Conservation (phyloP, 53 echinoderm and acorn worm species). For the Henricia sp. region DNA sequence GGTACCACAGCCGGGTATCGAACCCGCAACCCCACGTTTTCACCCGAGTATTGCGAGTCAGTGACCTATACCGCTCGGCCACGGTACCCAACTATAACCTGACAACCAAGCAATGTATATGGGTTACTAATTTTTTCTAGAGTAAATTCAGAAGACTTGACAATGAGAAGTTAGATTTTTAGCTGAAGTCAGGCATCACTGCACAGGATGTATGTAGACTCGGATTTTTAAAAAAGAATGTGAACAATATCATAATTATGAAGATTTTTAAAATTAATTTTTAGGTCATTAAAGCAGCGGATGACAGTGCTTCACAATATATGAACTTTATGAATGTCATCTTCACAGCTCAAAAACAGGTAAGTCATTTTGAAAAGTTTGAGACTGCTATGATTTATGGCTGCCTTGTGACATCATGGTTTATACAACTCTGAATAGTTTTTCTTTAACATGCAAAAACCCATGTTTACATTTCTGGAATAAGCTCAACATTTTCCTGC, state of each 20-base stretch:
- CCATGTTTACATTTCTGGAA: neutral
- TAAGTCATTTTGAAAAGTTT: conserved; percentile 23
- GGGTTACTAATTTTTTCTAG: no score
- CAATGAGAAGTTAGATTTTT: no score
- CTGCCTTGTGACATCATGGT: neutral
- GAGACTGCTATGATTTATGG: neutral
- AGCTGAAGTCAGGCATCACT: no score
- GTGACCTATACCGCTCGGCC: no score
- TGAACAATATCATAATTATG: no score
- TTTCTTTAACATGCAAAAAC: neutral
- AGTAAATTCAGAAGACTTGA: neutral
- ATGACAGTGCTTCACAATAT: conserved; percentile 98
- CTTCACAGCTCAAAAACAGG: conserved; percentile 99
- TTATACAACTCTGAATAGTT: neutral
- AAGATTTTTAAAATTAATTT: neutral
- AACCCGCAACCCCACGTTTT: no score
- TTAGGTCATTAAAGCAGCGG: conserved; percentile 95
- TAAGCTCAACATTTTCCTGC: neutral
- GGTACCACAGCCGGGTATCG: no score
- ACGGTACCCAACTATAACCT: no score
- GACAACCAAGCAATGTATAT: no score
- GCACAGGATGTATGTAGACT: no score
- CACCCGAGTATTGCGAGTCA: no score
- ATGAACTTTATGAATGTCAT: conserved; percentile 99
- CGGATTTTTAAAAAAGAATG: no score